Conservation (phyloP, 1,140 invertebrate species). For the Lordiphosa stackelbergi region DNA sequence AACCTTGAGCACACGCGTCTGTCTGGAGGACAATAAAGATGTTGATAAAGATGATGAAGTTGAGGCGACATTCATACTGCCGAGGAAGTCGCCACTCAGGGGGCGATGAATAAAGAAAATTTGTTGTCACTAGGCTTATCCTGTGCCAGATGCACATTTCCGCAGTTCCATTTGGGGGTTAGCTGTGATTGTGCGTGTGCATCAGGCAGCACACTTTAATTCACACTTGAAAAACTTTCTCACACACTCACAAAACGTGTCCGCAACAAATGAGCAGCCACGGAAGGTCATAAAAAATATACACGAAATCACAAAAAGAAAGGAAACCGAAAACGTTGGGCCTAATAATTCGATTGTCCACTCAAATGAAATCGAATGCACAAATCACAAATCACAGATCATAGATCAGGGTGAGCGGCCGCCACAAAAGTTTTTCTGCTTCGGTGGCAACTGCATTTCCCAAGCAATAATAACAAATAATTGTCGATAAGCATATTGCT, state of each 20-base stretch:
- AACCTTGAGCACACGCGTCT: constrained; percentile 41
- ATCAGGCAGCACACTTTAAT: constrained; percentile 56
- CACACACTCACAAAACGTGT: constrained; percentile 56
- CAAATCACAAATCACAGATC: constrained; percentile 45
- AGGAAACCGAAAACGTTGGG: constrained; percentile 39
- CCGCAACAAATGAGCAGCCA: constrained; percentile 70
- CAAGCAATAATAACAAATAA: constrained; percentile 72
- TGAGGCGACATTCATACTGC: constrained; percentile 34
- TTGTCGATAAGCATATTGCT: constrained; percentile 69
- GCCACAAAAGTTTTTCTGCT: constrained; percentile 7
- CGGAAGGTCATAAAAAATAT: constrained; percentile 48
- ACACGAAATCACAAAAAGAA: constrained; percentile 16
- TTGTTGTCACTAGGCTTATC: constrained; percentile 47
- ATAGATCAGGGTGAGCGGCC: constrained; percentile 33
- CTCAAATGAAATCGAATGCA: constrained; percentile 73
- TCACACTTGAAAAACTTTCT: constrained; percentile 51
- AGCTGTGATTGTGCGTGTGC: constrained; percentile 58
- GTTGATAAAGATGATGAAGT: constrained; percentile 42
- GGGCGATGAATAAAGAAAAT: constrained; percentile 30
- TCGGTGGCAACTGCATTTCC: constrained; percentile 47
- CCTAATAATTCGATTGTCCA: constrained; percentile 72
- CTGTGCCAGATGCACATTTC: constrained; percentile 26
- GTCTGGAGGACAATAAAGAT: constrained; percentile 18
- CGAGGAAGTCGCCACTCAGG: constrained; percentile 60
- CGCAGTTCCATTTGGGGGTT: constrained; percentile 11